A percentile compares a stretch with the other conserved stretches of the same genome.
phyloP scores from a whole-genome alignment of 2,888 invertebrate genomes.

The Drosophila borealis region DNA sequence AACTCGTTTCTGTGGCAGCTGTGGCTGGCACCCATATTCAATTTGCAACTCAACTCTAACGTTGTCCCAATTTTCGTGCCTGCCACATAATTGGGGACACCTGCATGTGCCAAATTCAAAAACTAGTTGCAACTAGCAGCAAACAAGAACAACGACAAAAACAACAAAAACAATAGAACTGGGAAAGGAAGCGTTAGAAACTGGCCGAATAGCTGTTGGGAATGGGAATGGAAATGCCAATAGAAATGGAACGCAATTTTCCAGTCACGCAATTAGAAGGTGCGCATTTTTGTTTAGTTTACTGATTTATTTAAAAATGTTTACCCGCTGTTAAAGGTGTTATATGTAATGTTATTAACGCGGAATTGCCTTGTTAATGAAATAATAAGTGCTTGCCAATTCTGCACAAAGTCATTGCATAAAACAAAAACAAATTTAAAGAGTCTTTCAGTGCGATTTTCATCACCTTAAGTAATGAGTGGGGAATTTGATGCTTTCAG shows the following conservation, averaged over 20 bases:
- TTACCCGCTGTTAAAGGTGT: slow-evolving; percentile 1
- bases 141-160: slow-evolving; percentile 3
- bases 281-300: slow-evolving; percentile 4
- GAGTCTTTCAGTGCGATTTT: no score
- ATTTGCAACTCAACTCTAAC: slow-evolving; percentile 68
- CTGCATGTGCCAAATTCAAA: slow-evolving; percentile 79
- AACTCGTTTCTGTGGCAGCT: slow-evolving; percentile 64
- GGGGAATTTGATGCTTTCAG: no score
- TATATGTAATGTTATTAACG: background rate
- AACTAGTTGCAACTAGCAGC: slow-evolving; percentile 63
- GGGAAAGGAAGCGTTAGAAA: slow-evolving; percentile 33
- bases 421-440: no score
- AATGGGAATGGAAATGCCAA: slow-evolving; percentile 32
- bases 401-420: background rate
- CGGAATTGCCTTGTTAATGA: background rate
- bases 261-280: slow-evolving; percentile 55
- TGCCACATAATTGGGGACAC: slow-evolving; percentile 77
- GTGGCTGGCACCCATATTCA: slow-evolving; percentile 50
- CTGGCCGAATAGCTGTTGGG: slow-evolving; percentile 8
- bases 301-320: slow-evolving; percentile 2
- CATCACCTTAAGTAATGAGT: no score
- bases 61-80: slow-evolving; percentile 73
- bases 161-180: slow-evolving; percentile 19
- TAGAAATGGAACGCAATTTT: slow-evolving; percentile 59
- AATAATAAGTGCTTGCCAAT: background rate